Evolutionary conservation across 2,888 invertebrate species (phyloP), one percentile per base, ranked within the genome.

Genomic region (Drosophila cyrtoloma): DNA sequence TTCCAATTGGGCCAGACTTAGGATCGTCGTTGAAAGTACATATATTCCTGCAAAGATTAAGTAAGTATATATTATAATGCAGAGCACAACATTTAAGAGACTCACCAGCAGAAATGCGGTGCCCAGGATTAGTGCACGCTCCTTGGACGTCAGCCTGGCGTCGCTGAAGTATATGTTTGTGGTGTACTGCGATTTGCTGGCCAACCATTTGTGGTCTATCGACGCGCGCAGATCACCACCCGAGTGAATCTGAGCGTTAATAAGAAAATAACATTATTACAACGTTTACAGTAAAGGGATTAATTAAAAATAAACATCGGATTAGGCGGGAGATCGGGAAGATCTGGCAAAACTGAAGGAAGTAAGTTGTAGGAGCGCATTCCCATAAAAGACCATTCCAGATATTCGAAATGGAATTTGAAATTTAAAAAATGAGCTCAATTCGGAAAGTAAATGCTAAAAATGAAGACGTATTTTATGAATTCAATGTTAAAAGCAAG

Each of bases 91-190:
- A 1, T 28, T 28, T 28, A 28, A 5, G 5, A 0, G 12, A 14
- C 93, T 94, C 94, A 97, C 98, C 95, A 98, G 94, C 69, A 98
- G 94, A 94, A 98, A 98, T 0, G 96, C 95, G 56, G 97, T 96
- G 7, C 96, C 98, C 33, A 98, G 92, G 62, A 98, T 94, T 5
- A 97, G 93, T 0, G 97, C 97, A 91, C 98, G 98, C 65, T 96
- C 95, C 83, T 95, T 96, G 2, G 96, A 95, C 86, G 97, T 96
- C 28, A 96, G 94, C 57, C 96, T 96, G 0, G 94, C 90, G 78
- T 95, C 94, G 0, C 97, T 97, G 90, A 97, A 96, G 58, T 95
- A 95, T 50, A 98, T 93, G 59, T 96, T 96, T 71, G 97, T 95
- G 60, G 96, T 96, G 89, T 97, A 96, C 85, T 95, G 96, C 39